phyloP scores from a whole-genome alignment of 2,797 vertebrate genomes.

The Chelon auratus region DNA sequence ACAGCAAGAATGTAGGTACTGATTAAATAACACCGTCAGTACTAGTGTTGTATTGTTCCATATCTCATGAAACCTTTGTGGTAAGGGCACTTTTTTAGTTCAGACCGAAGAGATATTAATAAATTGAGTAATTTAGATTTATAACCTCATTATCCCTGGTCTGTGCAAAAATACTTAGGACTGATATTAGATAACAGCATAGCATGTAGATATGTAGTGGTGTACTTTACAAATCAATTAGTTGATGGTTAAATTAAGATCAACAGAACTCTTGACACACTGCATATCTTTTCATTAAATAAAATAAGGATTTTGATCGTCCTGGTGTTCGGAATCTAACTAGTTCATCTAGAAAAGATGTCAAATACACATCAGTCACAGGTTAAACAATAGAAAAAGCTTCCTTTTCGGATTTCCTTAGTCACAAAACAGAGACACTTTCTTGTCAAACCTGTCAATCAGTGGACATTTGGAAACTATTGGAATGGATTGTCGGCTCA shows the following conservation, averaged over 20 bases:
- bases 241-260: too few relatives aligned
- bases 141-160: not conserved
- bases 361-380: not conserved
- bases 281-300: not conserved
- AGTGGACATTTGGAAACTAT: not conserved
- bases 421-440: not conserved
- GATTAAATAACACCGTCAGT: not conserved
- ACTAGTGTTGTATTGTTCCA: too few relatives aligned
- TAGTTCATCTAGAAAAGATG: not conserved
- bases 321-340: not conserved
- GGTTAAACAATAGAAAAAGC: not conserved
- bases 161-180: not conserved
- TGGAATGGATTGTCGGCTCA: conserved; percentile 17
- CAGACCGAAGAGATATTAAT: not conserved
- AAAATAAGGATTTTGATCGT: not conserved
- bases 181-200: not conserved
- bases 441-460: conserved; percentile 21
- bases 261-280: not conserved
- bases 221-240: too few relatives aligned
- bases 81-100: not conserved
- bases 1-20: not conserved
- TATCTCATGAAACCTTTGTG: not conserved
- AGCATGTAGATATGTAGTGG: not conserved
- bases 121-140: not conserved
- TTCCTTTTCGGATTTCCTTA: conserved; percentile 7